These are phyloP conservation scores for Panurus biarmicus DNA, from an alignment of 2,113 vertebrate genomes.

Conservation along the genomic window DNA sequence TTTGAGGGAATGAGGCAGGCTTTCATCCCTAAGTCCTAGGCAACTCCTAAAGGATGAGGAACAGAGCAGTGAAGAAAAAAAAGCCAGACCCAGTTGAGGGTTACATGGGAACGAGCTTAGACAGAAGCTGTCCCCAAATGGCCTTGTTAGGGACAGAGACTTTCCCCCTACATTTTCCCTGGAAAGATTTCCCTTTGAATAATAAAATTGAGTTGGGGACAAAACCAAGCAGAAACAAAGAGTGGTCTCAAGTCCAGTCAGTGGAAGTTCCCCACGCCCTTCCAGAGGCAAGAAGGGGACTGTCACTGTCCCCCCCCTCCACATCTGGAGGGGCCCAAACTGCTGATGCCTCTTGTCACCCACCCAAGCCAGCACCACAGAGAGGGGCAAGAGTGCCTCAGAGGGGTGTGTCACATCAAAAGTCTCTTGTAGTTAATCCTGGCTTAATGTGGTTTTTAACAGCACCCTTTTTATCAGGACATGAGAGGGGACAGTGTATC, in stretches of 20 bases:
- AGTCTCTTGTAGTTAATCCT: background rate
- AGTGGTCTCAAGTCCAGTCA: background rate
- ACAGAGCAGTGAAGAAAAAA: background rate
- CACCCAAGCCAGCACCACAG: background rate
- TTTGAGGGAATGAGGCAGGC: background rate
- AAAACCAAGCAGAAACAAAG: background rate
- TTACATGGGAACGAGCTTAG: background rate
- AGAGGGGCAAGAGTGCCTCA: background rate
- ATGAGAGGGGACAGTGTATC: background rate
- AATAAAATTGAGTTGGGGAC: background rate
- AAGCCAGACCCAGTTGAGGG: background rate
- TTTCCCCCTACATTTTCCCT: background rate
- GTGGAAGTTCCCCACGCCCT: fast-evolving
- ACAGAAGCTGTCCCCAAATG: background rate
- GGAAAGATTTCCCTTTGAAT: background rate
- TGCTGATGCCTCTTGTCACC: background rate
- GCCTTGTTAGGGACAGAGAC: background rate
- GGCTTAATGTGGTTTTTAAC: background rate
- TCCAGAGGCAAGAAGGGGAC: background rate
- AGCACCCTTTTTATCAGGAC: fast-evolving
- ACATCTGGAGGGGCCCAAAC: background rate
- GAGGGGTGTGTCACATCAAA: background rate
- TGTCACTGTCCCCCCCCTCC: background rate
- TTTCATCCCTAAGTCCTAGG: background rate
- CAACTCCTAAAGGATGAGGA: background rate